Conservation (phyloP, 2,797 vertebrate genomes). For the Lutra lutra region DNA sequence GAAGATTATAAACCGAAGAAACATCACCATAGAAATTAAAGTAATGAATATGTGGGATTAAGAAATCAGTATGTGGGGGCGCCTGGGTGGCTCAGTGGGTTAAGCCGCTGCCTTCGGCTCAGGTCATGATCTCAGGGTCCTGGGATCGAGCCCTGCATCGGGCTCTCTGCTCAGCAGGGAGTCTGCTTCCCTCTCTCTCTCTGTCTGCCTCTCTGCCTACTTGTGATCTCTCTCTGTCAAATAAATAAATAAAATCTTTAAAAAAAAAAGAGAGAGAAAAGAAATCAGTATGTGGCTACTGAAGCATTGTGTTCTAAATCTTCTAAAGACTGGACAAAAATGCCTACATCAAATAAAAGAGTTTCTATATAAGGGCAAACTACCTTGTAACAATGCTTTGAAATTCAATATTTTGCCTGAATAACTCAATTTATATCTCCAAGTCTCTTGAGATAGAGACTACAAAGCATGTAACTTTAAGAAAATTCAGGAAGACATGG, state of each 20-base stretch:
- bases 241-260: too few relatives aligned
- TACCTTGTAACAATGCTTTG: conserved; percentile 34
- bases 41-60: conserved; percentile 61
- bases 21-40: conserved; percentile 68
- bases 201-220: too few relatives aligned
- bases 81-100: too few relatives aligned
- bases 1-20: conserved; percentile 52
- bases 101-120: too few relatives aligned
- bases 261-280: too few relatives aligned
- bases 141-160: too few relatives aligned
- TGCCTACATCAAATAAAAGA: background rate
- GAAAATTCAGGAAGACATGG: conserved; percentile 34
- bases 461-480: conserved; percentile 48
- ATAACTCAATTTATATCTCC: conserved; percentile 54
- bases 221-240: too few relatives aligned
- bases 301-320: conserved; percentile 37
- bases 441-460: conserved; percentile 40
- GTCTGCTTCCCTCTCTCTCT: too few relatives aligned
- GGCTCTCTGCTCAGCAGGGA: too few relatives aligned
- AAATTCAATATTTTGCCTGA: conserved; percentile 68
- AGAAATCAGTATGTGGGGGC: conserved; percentile 33
- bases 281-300: conserved; percentile 23
- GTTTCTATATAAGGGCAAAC: background rate
- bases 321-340: conserved; percentile 55
- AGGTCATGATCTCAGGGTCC: too few relatives aligned